phyloP scores from a whole-genome alignment of 2,113 vertebrate species.

The Merops nubicus region DNA sequence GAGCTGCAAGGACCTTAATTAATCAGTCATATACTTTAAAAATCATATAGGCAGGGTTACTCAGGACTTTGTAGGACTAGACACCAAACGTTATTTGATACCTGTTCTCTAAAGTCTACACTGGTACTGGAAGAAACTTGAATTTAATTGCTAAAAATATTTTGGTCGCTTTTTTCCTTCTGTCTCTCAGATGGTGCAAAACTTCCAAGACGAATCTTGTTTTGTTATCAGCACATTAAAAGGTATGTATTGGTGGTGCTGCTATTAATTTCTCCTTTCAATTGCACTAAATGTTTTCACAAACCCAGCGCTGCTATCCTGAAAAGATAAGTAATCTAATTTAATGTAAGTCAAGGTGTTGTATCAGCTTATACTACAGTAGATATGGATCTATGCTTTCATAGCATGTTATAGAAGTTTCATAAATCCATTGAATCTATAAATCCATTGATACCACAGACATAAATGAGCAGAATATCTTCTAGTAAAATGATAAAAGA shows the following conservation, averaged over 20 bases:
- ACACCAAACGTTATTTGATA: background rate
- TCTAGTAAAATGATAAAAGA: background rate
- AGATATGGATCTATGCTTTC: background rate
- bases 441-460: background rate
- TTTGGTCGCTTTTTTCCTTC: background rate
- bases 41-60: background rate
- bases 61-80: background rate
- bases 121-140: background rate
- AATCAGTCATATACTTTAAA: background rate
- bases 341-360: background rate
- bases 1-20: background rate
- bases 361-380: background rate
- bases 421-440: background rate
- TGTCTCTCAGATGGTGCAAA: slow-evolving; percentile 90
- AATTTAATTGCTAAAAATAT: background rate
- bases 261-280: background rate
- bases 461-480: background rate
- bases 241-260: slow-evolving; percentile 74
- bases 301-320: background rate
- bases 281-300: background rate
- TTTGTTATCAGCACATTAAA: slow-evolving; percentile 89
- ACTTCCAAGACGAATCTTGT: slow-evolving; percentile 90
- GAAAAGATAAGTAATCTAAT: slow-evolving; percentile 19
- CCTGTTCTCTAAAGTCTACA: background rate
- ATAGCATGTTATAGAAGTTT: background rate